These are phyloP conservation scores for Paramormyrops kingsleyae DNA, from an alignment of 2,113 vertebrate genomes.

Conservation along the genomic window DNA sequence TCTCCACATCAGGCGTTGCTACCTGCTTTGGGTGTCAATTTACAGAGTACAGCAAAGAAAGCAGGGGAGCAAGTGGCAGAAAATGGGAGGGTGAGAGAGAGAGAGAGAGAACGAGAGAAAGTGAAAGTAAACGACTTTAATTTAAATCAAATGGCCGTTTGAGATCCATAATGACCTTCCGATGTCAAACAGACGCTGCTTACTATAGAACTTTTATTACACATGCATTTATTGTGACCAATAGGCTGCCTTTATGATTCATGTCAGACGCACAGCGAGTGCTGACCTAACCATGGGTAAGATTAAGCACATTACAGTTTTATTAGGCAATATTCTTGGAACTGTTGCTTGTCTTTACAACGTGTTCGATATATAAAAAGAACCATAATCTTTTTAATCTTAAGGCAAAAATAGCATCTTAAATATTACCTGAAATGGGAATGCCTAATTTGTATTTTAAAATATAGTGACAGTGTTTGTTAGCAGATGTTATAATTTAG, in stretches of 20 bases:
- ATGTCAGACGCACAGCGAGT: not conserved
- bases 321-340: not conserved
- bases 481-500: not conserved
- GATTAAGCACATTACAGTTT: not conserved
- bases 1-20: constrained; percentile 91
- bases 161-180: not conserved
- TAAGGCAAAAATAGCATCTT: not conserved
- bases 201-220: not conserved
- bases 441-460: not conserved
- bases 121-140: constrained; percentile 22
- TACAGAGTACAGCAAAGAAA: not conserved
- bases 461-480: not conserved
- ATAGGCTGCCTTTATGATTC: not conserved
- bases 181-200: not conserved
- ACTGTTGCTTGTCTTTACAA: not conserved
- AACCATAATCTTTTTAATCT: not conserved
- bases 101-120: not conserved
- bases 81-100: not conserved
- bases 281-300: not conserved
- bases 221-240: not conserved
- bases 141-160: constrained; percentile 13
- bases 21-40: constrained; percentile 79
- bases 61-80: not conserved
- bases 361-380: not conserved
- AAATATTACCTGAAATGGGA: not conserved